Evolutionary conservation across 92 coral and sea anemone genomes (phyloP).

Genomic region (Epizoanthus illoricatus): DNA sequence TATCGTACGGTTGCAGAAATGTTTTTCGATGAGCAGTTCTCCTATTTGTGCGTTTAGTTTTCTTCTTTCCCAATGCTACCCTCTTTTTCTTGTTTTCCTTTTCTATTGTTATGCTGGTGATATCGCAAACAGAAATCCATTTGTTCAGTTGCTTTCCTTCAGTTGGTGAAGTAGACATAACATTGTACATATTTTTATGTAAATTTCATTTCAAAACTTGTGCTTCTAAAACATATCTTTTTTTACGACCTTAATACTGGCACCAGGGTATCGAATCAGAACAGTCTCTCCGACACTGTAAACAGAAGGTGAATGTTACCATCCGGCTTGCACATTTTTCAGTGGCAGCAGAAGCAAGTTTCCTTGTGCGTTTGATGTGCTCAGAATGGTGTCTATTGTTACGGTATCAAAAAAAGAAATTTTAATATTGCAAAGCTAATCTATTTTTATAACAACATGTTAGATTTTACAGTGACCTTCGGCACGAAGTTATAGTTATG

Average conservation of each 20-base stretch:
- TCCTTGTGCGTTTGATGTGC: slow-evolving; percentile 15
- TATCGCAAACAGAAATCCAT: slow-evolving; percentile 26
- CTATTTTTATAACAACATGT: too few relatives aligned
- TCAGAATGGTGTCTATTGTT: slow-evolving; percentile 17
- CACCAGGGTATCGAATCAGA: slow-evolving; percentile 23
- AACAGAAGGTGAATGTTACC: slow-evolving; percentile 31
- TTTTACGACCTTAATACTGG: neutral
- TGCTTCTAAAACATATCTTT: slow-evolving; percentile 31
- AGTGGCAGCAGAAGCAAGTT: slow-evolving; percentile 23
- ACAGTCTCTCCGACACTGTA: slow-evolving; percentile 31
- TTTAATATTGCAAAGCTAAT: too few relatives aligned
- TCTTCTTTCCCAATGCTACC: neutral
- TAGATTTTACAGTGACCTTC: too few relatives aligned
- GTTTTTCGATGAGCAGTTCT: slow-evolving; percentile 14
- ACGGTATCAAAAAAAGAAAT: too few relatives aligned
- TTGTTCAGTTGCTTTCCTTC: neutral
- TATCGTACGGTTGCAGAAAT: slow-evolving; percentile 22
- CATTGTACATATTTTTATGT: neutral
- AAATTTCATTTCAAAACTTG: slow-evolving; percentile 17
- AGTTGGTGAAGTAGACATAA: slow-evolving; percentile 8
- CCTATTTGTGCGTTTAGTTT: neutral
- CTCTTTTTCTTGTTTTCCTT: neutral
- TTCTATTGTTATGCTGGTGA: slow-evolving; percentile 15
- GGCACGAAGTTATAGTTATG: too few relatives aligned
- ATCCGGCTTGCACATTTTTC: slow-evolving; percentile 40